Conservation (phyloP, 35 echinoderm and acorn worm genomes). For the Heliocidaris tuberculata region DNA sequence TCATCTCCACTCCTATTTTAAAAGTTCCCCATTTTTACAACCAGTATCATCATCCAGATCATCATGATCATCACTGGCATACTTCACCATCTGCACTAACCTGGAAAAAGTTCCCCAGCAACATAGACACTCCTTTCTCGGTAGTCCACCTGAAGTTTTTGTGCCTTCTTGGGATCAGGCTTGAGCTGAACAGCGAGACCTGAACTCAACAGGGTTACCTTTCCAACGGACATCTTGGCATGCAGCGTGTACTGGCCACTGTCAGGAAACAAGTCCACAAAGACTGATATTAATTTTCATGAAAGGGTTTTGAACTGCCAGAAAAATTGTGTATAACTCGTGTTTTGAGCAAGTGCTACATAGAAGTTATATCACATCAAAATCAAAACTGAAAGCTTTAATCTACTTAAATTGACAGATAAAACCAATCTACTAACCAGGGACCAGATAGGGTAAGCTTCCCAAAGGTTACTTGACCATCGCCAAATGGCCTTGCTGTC, state of each 20-base stretch:
- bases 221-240: conserved; percentile 64
- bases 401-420: neutral
- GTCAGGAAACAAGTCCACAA: neutral
- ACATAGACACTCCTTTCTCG: conserved; percentile 41
- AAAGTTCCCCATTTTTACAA: neutral
- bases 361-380: too few species aligned
- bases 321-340: too few species aligned
- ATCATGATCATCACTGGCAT: neutral
- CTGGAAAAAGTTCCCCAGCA: conserved; percentile 79
- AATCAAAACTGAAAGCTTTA: neutral
- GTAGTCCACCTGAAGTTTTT: conserved; percentile 55
- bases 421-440: conserved; percentile 16
- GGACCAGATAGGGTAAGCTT: conserved; percentile 57
- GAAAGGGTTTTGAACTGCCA: too few species aligned
- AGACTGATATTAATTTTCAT: too few species aligned
- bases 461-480: conserved; percentile 70
- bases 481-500: neutral
- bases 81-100: conserved; percentile 42
- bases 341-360: too few species aligned
- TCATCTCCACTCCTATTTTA: too few species aligned
- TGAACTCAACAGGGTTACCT: conserved; percentile 38
- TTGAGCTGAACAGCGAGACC: conserved; percentile 51
- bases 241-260: conserved; percentile 76
- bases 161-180: conserved; percentile 70
- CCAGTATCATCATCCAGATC: neutral